Conservation (phyloP, 2,888 invertebrate genomes). For the Polymixis lichenea region DNA sequence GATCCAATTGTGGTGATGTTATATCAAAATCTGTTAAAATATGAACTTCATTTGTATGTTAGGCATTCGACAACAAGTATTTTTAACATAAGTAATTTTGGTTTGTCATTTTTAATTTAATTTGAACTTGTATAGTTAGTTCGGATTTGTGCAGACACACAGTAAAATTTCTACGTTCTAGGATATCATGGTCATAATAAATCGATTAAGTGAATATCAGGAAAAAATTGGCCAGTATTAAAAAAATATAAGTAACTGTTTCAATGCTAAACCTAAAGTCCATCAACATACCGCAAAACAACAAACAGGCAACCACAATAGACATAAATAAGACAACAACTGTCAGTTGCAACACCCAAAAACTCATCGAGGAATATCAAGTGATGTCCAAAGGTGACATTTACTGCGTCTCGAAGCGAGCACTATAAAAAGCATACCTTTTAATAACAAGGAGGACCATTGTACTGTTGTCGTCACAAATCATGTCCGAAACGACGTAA, state of each 20-base stretch:
- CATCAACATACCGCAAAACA: conserved; percentile 12
- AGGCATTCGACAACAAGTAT: neutral
- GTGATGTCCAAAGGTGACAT: conserved; percentile 64
- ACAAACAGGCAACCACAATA: conserved; percentile 49
- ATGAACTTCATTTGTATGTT: too few species aligned
- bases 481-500: conserved; percentile 62
- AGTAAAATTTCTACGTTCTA: too few species aligned
- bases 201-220: neutral
- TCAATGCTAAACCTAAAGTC: neutral
- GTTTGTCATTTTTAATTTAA: neutral
- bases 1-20: neutral
- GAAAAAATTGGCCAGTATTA: neutral
- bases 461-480: conserved; percentile 64
- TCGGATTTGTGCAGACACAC: neutral
- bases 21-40: neutral
- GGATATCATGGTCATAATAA: neutral
- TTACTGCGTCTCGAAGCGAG: conserved; percentile 55
- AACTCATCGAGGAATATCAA: conserved; percentile 52
- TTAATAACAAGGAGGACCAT: conserved; percentile 65
- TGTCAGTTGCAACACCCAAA: conserved; percentile 59
- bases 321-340: conserved; percentile 63
- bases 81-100: too few species aligned
- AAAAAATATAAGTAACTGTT: neutral
- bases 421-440: conserved; percentile 63
- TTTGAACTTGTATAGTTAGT: neutral